Conservation (phyloP, 2,113 vertebrate species). For the Ameiurus melas region DNA sequence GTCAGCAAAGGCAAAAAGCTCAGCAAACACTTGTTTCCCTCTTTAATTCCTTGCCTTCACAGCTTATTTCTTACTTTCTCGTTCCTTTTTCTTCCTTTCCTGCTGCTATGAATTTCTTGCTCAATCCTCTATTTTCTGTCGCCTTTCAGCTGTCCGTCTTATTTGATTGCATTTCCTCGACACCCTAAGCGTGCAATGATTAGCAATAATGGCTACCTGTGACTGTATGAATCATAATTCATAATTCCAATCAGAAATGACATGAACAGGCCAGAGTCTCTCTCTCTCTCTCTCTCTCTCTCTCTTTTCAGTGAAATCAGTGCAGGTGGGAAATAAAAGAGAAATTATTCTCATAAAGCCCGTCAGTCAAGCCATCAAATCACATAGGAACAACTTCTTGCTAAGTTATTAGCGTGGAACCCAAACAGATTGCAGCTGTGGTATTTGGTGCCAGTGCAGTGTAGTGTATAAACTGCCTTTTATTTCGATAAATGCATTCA, state of each 20-base stretch:
- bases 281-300: conserved; percentile 36
- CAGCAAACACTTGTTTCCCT: conserved; percentile 21
- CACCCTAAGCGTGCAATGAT: conserved; percentile 56
- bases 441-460: conserved; percentile 2
- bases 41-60: not conserved
- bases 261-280: conserved; percentile 40
- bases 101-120: conserved; percentile 49
- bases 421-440: conserved; percentile 36
- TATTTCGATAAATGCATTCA: conserved; percentile 8
- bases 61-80: conserved; percentile 3
- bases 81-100: conserved; percentile 49
- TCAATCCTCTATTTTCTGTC: conserved; percentile 24
- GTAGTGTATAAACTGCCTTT: conserved; percentile 23
- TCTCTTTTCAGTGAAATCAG: conserved; percentile 40
- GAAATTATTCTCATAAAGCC: conserved; percentile 52
- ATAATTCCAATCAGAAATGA: conserved; percentile 51
- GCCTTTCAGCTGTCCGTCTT: conserved; percentile 32
- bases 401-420: conserved; percentile 46
- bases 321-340: conserved; percentile 50
- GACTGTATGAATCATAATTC: conserved; percentile 51
- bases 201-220: conserved; percentile 58
- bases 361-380: conserved; percentile 48
- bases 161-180: conserved; percentile 57
- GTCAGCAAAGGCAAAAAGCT: conserved; percentile 15
- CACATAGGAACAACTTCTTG: conserved; percentile 39